Evolutionary conservation across 2,797 vertebrate species (phyloP), one percentile per base, ranked within the genome.

Genomic region (Ceryle rudis): DNA sequence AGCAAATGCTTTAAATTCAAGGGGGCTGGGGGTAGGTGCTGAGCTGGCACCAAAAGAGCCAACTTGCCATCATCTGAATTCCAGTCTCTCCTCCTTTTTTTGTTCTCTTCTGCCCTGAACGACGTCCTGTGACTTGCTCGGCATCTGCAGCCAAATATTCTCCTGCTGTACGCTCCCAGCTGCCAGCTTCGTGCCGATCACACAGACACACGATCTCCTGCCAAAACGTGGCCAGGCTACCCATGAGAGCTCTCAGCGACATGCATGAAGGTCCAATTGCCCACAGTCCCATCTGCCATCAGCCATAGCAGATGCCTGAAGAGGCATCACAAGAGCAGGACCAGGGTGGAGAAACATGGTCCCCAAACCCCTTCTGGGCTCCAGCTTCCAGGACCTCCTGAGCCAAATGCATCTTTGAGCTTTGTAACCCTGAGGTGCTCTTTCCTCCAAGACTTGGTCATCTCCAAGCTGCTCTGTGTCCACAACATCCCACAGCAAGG

Each of bases 261-360:
- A 37, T 46, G 10, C 46, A 31, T 3, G 8, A 77, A 49, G 64
- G 31, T 47, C 9, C 17, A 1, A 19, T 8, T 57, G 60, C 31
- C 60, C 72, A 39, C 0, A 0, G 49, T 52, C 64, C 58, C 2
- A 0, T 23, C 65, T 72, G 60, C n/a, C 6, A 1, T 2, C 2
- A 3, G 25, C 35, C 82, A 55, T 62, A 49, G 62, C 29, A 81
- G 21, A 26, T 25, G 47, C 46, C 78, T 51, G 57, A 58, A 46
- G 23, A 39, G 8, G 4, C 8, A 17, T 10, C 67, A 39, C 60
- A 82, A 39, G 26, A 66, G 61, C 55, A 86, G 25, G 49, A 39
- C 21, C 35, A 60, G 49, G 52, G 26, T 4, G 41, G 47, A 89
- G 42, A 15, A 60, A 51, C 12, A 2, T 0, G 2, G 14, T 42